Percentiles rank a stretch among this genome's conserved stretches.
phyloP scores from a whole-genome alignment of 2,888 invertebrate species.

The Dysmachus trigonus region DNA sequence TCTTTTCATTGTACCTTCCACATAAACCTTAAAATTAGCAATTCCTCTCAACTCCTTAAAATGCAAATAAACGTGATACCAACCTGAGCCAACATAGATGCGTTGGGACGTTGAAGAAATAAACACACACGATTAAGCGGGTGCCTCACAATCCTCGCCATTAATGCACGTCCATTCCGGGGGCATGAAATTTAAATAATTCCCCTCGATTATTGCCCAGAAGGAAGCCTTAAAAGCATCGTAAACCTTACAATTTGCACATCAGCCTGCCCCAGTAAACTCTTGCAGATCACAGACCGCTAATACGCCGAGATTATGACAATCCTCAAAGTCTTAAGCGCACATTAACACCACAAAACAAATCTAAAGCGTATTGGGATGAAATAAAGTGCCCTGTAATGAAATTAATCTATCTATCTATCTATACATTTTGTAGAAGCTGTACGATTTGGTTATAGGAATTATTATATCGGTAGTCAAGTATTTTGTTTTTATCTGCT shows the following conservation, averaged over 20 bases:
- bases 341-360: not conserved
- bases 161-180: not conserved
- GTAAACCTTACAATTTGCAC: not conserved
- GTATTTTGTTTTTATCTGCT: not conserved
- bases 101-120: not conserved
- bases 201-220: not conserved
- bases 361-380: not conserved
- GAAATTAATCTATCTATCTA: not conserved
- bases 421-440: not conserved
- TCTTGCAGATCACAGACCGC: not conserved
- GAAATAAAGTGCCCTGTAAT: not conserved
- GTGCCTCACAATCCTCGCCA: not conserved
- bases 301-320: not conserved
- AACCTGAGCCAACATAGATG: not conserved
- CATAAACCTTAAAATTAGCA: not conserved
- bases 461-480: not conserved
- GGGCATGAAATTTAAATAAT: not conserved
- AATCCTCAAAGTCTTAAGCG: not conserved
- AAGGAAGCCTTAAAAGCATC: not conserved
- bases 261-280: not conserved
- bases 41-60: not conserved
- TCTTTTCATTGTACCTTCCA: not conserved
- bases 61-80: not conserved
- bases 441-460: too few species aligned
- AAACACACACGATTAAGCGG: not conserved